Conservation (phyloP, 1,140 invertebrate genomes). For the Acromyrmex charruanus region DNA sequence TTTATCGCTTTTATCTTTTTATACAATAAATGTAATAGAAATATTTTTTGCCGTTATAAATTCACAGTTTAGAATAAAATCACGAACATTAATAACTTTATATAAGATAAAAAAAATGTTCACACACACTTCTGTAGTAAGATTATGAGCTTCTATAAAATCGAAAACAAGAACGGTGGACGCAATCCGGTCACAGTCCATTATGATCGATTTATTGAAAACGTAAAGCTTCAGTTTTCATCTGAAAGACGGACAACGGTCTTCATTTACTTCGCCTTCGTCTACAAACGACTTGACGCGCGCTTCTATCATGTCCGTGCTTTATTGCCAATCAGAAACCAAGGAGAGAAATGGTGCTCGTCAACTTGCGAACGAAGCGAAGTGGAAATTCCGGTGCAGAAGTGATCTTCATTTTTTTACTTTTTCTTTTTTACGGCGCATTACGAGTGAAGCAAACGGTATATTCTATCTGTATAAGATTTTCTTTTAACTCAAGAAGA, state of each 20-base stretch:
- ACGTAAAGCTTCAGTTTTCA: conserved; percentile 45
- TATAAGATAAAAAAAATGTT: neutral
- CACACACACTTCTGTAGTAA: neutral
- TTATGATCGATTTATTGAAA: conserved; percentile 51
- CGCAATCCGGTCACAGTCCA: neutral
- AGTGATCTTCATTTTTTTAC: neutral
- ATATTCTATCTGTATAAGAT: conserved; percentile 6
- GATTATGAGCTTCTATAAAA: neutral
- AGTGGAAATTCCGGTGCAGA: conserved; percentile 61
- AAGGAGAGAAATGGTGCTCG: conserved; percentile 55
- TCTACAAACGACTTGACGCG: conserved; percentile 51
- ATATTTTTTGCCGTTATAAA: conserved; percentile 1
- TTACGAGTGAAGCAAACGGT: neutral
- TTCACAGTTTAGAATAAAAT: neutral
- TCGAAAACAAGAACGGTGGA: neutral
- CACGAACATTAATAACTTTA: neutral
- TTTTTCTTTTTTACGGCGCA: neutral
- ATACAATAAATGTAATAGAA: conserved; percentile 19
- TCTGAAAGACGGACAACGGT: conserved; percentile 40
- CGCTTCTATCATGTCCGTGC: conserved; percentile 54
- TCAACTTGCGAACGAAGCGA: conserved; percentile 55
- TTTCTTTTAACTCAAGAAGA: neutral
- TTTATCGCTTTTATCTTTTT: neutral
- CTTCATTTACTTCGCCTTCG: conserved; percentile 61
- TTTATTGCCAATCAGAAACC: conserved; percentile 74